phyloP scores from a whole-genome alignment of 2,888 invertebrate genomes.

The Xestia sexstrigata region DNA sequence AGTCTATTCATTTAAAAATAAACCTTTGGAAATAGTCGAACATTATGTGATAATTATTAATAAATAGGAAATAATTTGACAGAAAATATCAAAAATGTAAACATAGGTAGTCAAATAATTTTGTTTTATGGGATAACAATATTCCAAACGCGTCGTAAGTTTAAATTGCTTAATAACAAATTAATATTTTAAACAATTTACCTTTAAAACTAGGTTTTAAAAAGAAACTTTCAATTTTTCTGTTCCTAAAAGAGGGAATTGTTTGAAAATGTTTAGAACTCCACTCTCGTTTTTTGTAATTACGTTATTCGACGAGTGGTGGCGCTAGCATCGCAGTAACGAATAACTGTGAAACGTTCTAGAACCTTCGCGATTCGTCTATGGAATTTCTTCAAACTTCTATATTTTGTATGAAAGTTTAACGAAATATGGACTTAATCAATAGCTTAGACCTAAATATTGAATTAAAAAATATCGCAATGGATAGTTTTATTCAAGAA shows the following conservation, averaged over 20 bases:
- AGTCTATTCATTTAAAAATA: not conserved
- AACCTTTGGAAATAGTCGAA: not conserved
- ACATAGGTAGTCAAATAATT: no score
- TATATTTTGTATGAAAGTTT: slow-evolving; percentile 64
- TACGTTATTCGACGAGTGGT: slow-evolving; percentile 69
- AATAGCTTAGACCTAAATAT: not conserved
- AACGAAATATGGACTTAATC: not conserved
- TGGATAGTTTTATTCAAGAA: slow-evolving; percentile 59
- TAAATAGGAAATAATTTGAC: not conserved
- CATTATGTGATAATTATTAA: not conserved
- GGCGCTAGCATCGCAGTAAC: slow-evolving; percentile 62
- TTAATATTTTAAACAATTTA: no score
- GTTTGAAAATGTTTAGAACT: slow-evolving; percentile 75
- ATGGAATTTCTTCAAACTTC: slow-evolving; percentile 49
- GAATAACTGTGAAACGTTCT: slow-evolving; percentile 69
- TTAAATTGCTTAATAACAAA: not conserved
- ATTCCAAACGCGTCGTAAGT: not conserved
- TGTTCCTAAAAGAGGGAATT: not conserved
- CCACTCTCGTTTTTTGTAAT: slow-evolving; percentile 56
- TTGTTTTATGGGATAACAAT: not conserved
- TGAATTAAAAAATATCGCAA: slow-evolving; percentile 4
- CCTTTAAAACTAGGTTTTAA: not conserved
- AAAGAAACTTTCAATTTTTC: not conserved
- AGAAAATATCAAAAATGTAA: not conserved
- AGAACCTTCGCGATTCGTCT: slow-evolving; percentile 82